Evolutionary conservation across 1,140 invertebrate species (phyloP).

Genomic region (Epicauta chinensis): DNA sequence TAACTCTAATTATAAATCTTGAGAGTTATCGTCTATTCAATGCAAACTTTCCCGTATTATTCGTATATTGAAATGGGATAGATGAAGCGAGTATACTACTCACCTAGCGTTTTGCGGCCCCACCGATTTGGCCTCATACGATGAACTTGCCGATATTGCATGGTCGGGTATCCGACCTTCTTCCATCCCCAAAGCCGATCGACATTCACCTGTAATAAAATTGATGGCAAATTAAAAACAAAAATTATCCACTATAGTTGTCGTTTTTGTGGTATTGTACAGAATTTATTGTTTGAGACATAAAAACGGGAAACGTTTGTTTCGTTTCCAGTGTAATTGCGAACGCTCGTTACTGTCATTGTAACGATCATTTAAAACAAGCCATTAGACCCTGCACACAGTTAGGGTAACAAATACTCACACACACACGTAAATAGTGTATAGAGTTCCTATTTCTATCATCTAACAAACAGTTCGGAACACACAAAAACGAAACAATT

Average conservation of each 20-base stretch:
- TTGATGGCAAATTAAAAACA: too few species aligned
- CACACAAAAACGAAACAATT: slow-evolving; percentile 15
- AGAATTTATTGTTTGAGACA: neutral
- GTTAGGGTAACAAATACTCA: too few species aligned
- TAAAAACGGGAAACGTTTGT: neutral
- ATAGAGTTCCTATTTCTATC: slow-evolving; percentile 6
- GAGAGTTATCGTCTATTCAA: too few species aligned
- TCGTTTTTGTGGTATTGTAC: neutral
- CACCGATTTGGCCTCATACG: slow-evolving; percentile 83
- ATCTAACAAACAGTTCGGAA: neutral
- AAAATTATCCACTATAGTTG: too few species aligned
- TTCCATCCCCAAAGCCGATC: slow-evolving; percentile 81
- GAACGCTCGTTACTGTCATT: slow-evolving; percentile 1
- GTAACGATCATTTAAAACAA: slow-evolving; percentile 11
- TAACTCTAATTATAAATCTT: too few species aligned
- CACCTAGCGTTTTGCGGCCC: slow-evolving; percentile 88
- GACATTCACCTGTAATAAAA: slow-evolving; percentile 66
- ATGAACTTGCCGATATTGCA: slow-evolving; percentile 81
- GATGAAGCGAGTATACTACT: too few species aligned
- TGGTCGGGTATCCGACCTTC: slow-evolving; percentile 79
- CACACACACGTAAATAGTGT: too few species aligned
- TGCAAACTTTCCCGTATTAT: too few species aligned
- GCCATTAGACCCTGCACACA: slow-evolving; percentile 8
- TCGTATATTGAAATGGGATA: too few species aligned
- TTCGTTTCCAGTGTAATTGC: neutral